Evolutionary conservation across 2,888 invertebrate species (phyloP).

Genomic region (Eumerus sabulonum): DNA sequence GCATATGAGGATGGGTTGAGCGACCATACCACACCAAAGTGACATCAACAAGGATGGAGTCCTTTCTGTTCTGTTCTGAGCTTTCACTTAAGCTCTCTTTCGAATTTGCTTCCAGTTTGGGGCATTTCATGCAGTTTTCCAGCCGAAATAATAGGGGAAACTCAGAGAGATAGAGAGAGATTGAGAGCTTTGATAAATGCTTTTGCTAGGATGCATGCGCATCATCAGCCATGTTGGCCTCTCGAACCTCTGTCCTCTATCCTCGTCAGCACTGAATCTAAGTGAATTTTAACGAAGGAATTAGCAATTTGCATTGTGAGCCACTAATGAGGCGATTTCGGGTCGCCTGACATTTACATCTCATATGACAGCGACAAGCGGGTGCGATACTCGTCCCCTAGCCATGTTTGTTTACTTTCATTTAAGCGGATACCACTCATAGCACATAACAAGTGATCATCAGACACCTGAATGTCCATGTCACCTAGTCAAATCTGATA

Average conservation of each 20-base stretch:
- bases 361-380: conserved; percentile 22
- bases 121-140: conserved; percentile 31
- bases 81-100: conserved; percentile 5
- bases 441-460: conserved; percentile 8
- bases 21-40: conserved; percentile 28
- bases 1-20: conserved; percentile 17
- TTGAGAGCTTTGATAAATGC: conserved; percentile 8
- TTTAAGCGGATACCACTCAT: conserved; percentile 12
- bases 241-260: conserved; percentile 1
- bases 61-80: conserved; percentile 6
- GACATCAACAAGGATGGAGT: conserved; percentile 39
- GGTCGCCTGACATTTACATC: conserved; percentile 13
- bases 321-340: conserved; percentile 57
- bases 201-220: conserved; percentile 41
- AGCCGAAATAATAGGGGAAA: neutral
- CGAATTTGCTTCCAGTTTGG: conserved; percentile 3
- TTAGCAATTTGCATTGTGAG: conserved; percentile 56
- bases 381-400: conserved; percentile 1
- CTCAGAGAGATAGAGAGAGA: neutral
- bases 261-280: neutral
- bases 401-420: no score
- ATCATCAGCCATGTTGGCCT: neutral
- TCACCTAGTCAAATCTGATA: no score
- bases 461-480: no score
- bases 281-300: conserved; percentile 58